Conservation (phyloP, 2,797 vertebrate genomes). For the Coregonus sp. region DNA sequence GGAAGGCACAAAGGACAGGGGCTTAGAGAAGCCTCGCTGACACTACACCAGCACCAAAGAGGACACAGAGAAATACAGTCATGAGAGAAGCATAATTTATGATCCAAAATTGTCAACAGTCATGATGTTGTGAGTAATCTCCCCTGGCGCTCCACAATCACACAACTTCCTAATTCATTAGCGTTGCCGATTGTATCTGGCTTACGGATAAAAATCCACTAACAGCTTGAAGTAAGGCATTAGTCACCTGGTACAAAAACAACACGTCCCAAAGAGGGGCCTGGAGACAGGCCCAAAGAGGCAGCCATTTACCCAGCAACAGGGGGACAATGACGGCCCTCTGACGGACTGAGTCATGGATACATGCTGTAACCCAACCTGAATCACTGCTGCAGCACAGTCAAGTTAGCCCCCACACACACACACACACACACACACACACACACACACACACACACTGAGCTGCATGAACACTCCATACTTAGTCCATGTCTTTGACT, state of each 20-base stretch:
- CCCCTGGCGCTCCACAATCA: conserved; percentile 1
- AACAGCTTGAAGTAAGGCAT: neutral
- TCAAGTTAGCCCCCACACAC: neutral
- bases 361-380: conserved; percentile 6
- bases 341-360: conserved; percentile 7
- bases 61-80: neutral
- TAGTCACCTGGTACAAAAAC: conserved; percentile 10
- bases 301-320: conserved; percentile 1
- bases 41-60: neutral
- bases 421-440: too few relatives aligned
- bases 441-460: too few relatives aligned
- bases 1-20: neutral
- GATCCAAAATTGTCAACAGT: neutral
- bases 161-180: conserved; percentile 13
- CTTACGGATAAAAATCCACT: neutral
- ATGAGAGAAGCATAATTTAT: neutral
- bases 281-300: conserved; percentile 11
- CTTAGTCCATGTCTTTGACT: neutral
- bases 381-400: neutral
- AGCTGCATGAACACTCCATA: neutral
- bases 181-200: neutral
- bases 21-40: neutral
- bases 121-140: conserved; percentile 8
- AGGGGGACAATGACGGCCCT: conserved; percentile 5
- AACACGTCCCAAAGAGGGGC: neutral